Evolutionary conservation across 2,797 vertebrate genomes (phyloP).

Genomic region (Darevskia nairensis): DNA sequence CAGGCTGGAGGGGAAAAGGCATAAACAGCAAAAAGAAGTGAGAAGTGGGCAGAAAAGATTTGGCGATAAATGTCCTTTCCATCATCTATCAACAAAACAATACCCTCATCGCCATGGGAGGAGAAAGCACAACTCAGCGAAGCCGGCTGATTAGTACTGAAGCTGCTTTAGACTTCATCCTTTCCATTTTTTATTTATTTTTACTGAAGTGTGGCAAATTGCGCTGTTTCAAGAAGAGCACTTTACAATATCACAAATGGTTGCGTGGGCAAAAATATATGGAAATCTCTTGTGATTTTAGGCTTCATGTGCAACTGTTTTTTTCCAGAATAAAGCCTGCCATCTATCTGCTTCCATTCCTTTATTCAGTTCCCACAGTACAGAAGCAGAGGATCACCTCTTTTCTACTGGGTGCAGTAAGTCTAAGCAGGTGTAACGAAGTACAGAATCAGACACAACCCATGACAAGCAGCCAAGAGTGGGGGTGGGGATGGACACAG

Average conservation of each 20-base stretch:
- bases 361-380: not conserved
- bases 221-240: not conserved
- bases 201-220: not conserved
- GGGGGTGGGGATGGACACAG: not conserved
- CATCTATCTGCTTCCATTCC: not conserved
- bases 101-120: not conserved
- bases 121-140: not conserved
- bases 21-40: slow-evolving; percentile 16
- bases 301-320: not conserved
- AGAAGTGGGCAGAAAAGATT: slow-evolving; percentile 9
- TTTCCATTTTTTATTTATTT: not conserved
- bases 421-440: not conserved
- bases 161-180: not conserved
- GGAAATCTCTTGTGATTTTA: not conserved
- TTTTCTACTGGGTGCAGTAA: not conserved
- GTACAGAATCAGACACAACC: not conserved
- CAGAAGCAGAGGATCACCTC: not conserved
- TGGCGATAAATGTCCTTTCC: not conserved
- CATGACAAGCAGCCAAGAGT: not conserved
- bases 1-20: not conserved
- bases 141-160: not conserved
- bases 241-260: not conserved
- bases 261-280: not conserved
- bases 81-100: fast-evolving
- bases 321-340: not conserved